A percentile compares a stretch with the other conserved stretches of the same genome.
phyloP scores from a whole-genome alignment of 1,140 invertebrate species.

The Phortica variegata region DNA sequence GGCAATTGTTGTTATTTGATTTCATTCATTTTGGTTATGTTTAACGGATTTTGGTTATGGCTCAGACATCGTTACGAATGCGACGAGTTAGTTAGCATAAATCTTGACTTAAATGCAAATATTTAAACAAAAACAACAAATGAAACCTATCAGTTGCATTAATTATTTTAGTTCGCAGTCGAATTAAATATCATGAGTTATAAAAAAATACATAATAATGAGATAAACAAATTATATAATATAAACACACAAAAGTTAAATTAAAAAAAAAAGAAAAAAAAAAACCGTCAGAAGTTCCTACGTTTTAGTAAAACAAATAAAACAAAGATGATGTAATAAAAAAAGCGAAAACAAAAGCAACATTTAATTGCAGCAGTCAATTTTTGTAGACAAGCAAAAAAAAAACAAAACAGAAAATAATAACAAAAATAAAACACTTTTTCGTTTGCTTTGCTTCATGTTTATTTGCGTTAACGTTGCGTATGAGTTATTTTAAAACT shows the following conservation, averaged over 20 bases:
- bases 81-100: too few species aligned
- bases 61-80: too few species aligned
- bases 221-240: conserved; percentile 16
- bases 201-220: conserved; percentile 7
- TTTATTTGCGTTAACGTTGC: conserved; percentile 14
- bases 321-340: conserved; percentile 4
- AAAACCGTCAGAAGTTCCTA: conserved; percentile 49
- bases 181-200: too few species aligned
- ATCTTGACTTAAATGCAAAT: too few species aligned
- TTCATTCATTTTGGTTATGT: too few species aligned
- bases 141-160: too few species aligned
- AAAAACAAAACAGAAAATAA: conserved; percentile 15
- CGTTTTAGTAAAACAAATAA: conserved; percentile 47
- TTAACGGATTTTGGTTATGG: too few species aligned
- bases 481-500: conserved; percentile 4
- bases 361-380: conserved; percentile 38
- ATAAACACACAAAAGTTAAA: conserved; percentile 6
- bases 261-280: conserved; percentile 21
- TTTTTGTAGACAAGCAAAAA: conserved; percentile 18
- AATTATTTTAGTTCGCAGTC: too few species aligned
- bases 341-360: conserved; percentile 18
- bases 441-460: conserved; percentile 24
- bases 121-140: too few species aligned
- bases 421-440: conserved; percentile 11
- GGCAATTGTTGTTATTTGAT: too few species aligned